Evolutionary conservation across 2,797 vertebrate species (phyloP), one percentile per base, ranked within the genome.

Genomic region (Rhodeus uyekii): DNA sequence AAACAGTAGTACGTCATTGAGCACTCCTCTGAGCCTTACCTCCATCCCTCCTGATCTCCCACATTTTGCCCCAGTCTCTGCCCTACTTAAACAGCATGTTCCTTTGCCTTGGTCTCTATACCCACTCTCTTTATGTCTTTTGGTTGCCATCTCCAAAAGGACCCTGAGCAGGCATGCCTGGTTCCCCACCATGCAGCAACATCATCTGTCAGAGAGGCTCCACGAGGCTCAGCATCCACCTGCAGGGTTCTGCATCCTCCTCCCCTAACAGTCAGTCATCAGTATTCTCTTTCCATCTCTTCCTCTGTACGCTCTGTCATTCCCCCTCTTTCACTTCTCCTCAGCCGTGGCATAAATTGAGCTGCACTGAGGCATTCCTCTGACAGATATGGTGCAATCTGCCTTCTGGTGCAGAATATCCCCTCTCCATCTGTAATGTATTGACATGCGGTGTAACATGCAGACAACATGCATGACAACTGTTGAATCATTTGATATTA

Each of bases 1-100:
- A 93, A 90, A 89, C 83, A 81, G 71, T 76, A 83, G 55, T 87
- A 93, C 90, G 91, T 94, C 93, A 95, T 81, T 89, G 90, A 91
- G 92, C 90, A 84, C 72, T 78, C 58, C 34, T 64, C 65, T 39
- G 79, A 87, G 34, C 83, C 89, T 88, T 80, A 85, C 80, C 82
- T 84, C 86, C 76, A 58, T 60, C 71, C 76, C 64, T 65, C 60
- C 34, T 71, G 39, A 42, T 67, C 80, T 53, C 82, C 63, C 72
- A 69, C 78, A 42, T 22, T 46, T 38, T 55, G 63, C 65, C 89
- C 85, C 85, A 84, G 78, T 76, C 85, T 87, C 87, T 86, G 83
- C 61, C 78, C 87, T 83, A 85, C 69, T 76, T 86, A 61, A 69
- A 67, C 42, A 29, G 58, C 58, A 75, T 39, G 83, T 42, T 77